Evolutionary conservation across 1,140 invertebrate genomes (phyloP).

Genomic region (Anagrus nilaparvatae): DNA sequence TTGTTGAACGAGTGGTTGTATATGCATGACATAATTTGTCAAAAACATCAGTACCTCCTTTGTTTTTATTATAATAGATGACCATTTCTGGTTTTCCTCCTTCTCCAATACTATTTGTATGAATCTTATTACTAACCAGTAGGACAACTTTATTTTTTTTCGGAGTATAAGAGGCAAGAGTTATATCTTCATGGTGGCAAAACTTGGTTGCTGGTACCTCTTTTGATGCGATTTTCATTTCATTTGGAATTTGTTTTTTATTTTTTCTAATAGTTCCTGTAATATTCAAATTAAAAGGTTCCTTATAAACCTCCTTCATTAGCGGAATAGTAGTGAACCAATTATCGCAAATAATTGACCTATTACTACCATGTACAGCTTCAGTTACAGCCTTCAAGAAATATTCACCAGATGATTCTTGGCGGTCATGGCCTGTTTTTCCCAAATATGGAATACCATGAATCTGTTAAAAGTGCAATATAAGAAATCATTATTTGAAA

Average conservation of each 20-base stretch:
- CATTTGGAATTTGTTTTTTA: constrained; percentile 23
- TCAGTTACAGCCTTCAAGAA: constrained; percentile 8
- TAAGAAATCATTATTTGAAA: too few species aligned
- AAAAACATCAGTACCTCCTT: constrained; percentile 41
- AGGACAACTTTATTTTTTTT: constrained; percentile 29
- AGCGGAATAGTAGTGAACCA: constrained; percentile 29
- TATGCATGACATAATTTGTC: constrained; percentile 34
- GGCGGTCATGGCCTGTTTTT: constrained; percentile 15
- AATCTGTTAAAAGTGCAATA: too few species aligned
- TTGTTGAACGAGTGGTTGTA: constrained; percentile 24
- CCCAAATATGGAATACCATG: constrained; percentile 28
- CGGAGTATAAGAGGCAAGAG: constrained; percentile 20
- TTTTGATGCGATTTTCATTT: constrained; percentile 14
- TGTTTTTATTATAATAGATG: constrained; percentile 36
- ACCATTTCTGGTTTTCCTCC: constrained; percentile 34
- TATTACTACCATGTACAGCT: constrained; percentile 22
- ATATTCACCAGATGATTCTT: neutral
- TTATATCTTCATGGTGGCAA: constrained; percentile 10
- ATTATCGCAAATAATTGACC: constrained; percentile 29
- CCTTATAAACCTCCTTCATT: constrained; percentile 16
- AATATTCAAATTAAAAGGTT: constrained; percentile 20
- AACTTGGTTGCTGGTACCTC: constrained; percentile 7
- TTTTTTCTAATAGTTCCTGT: constrained; percentile 27
- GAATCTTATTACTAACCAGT: constrained; percentile 18
- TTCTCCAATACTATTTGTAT: constrained; percentile 4